These are phyloP conservation scores for Ochotona princeps DNA, from an alignment of 2,113 vertebrate genomes.

Conservation along the genomic window DNA sequence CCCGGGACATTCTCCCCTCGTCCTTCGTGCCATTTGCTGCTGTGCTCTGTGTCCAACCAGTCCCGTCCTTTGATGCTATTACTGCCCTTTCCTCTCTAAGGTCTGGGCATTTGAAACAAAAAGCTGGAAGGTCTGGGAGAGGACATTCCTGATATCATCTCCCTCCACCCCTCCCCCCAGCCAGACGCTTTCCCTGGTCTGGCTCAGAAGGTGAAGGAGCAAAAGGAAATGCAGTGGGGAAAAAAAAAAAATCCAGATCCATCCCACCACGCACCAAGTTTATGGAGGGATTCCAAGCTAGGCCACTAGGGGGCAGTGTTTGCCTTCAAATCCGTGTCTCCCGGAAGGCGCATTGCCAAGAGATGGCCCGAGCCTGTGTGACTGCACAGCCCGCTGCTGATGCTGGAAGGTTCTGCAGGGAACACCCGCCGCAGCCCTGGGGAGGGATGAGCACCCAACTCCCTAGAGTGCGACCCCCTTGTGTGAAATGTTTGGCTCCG, in stretches of 20 bases:
- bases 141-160: neutral
- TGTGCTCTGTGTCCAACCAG: neutral
- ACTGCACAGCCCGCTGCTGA: fast-evolving
- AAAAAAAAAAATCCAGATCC: neutral
- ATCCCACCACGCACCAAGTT: too few relatives aligned
- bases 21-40: too few relatives aligned
- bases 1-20: too few relatives aligned
- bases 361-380: neutral
- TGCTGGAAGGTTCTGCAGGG: neutral
- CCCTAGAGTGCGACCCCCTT: too few relatives aligned
- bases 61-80: neutral
- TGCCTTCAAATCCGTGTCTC: neutral
- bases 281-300: neutral
- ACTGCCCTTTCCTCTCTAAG: neutral
- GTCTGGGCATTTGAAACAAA: neutral
- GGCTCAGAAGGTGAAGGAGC: neutral
- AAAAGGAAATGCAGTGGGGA: neutral
- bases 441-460: neutral
- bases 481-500: too few relatives aligned
- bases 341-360: fast-evolving
- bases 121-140: neutral
- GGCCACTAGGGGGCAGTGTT: conserved; percentile 44
- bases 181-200: neutral
- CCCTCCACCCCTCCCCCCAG: neutral
- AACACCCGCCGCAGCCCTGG: neutral